These are phyloP conservation scores for Drosophila lacertosa DNA, from an alignment of 1,140 invertebrate genomes.

Conservation along the genomic window DNA sequence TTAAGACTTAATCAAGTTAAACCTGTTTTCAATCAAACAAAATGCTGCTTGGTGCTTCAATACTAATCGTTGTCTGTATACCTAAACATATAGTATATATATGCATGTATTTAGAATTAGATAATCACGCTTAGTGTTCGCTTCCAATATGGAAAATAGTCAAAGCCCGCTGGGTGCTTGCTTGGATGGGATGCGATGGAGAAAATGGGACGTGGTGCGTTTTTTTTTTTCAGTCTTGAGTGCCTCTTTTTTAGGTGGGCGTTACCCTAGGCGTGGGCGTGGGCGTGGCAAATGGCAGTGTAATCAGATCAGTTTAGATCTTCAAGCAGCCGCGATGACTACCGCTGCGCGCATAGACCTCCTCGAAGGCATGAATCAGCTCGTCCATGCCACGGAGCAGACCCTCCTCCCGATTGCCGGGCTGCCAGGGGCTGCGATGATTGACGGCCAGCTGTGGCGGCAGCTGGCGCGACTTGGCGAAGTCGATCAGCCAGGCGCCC, in stretches of 20 bases:
- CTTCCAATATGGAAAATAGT: constrained; percentile 77
- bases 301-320: constrained; percentile 48
- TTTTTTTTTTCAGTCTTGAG: constrained; percentile 75
- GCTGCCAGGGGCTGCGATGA: constrained; percentile 91
- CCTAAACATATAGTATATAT: constrained; percentile 7
- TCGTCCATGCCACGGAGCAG: constrained; percentile 95
- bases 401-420: constrained; percentile 98
- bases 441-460: constrained; percentile 89
- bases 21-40: constrained; percentile 77
- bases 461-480: constrained; percentile 94
- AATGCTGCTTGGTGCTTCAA: constrained; percentile 77
- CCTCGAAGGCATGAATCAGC: constrained; percentile 86
- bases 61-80: constrained; percentile 65
- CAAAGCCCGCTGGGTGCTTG: constrained; percentile 17
- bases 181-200: constrained; percentile 22
- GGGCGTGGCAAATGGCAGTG: constrained; percentile 27
- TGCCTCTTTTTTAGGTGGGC: constrained; percentile 17
- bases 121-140: constrained; percentile 25
- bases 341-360: constrained; percentile 67
- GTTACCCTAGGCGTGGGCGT: not conserved
- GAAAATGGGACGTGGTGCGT: constrained; percentile 16
- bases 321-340: constrained; percentile 72
- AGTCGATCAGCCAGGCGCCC: constrained; percentile 98
- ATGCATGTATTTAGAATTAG: constrained; percentile 1
- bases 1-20: constrained; percentile 51